These are phyloP conservation scores for Patella depressa DNA, from an alignment of 2,888 invertebrate genomes.

Conservation along the genomic window DNA sequence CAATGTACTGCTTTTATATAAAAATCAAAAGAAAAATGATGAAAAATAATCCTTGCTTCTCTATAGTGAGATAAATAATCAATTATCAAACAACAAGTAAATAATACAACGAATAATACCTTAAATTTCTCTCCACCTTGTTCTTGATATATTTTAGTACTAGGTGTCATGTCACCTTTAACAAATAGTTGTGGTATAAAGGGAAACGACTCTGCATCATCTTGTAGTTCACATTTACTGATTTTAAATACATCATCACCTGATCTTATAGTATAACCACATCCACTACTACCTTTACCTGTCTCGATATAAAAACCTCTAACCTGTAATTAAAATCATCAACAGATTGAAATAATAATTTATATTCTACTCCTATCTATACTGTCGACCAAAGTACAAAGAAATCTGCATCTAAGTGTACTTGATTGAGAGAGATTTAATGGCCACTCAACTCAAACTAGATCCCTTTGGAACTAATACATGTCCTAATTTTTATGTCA, in stretches of 20 bases:
- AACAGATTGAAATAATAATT: too few species aligned
- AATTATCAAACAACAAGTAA: not conserved
- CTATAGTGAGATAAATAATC: too few species aligned
- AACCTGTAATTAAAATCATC: slow-evolving; percentile 29
- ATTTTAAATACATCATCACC: slow-evolving; percentile 55
- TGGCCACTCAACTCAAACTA: too few species aligned
- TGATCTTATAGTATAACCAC: slow-evolving; percentile 47
- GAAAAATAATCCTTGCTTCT: not conserved
- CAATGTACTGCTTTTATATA: too few species aligned
- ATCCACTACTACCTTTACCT: slow-evolving; percentile 44
- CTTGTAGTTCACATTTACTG: slow-evolving; percentile 41
- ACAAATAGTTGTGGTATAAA: slow-evolving; percentile 38
- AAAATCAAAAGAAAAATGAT: not conserved
- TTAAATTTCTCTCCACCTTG: slow-evolving; percentile 43
- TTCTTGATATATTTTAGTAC: slow-evolving; percentile 42
- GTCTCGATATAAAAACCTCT: slow-evolving; percentile 45
- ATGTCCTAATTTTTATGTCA: too few species aligned
- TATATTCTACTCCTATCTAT: too few species aligned
- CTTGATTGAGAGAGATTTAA: too few species aligned
- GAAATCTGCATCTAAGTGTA: too few species aligned
- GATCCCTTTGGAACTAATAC: too few species aligned
- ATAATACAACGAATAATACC: slow-evolving; percentile 32
- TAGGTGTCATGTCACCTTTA: slow-evolving; percentile 35
- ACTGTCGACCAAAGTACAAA: too few species aligned
- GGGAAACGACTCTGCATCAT: slow-evolving; percentile 19